phyloP scores from a whole-genome alignment of 2,797 vertebrate species.

The Phrynocephalus vlangalii region DNA sequence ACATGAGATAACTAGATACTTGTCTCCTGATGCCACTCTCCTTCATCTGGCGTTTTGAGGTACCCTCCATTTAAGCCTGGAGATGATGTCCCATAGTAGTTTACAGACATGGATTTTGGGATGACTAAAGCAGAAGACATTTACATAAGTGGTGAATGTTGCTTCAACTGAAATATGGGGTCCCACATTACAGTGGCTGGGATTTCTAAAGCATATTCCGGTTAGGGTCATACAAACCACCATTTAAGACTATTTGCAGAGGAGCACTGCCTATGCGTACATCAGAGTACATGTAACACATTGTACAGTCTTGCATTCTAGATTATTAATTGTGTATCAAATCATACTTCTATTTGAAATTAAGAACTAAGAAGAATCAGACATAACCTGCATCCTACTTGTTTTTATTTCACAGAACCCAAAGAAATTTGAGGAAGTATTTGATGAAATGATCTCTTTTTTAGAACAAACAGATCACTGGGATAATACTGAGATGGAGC shows the following conservation, averaged over 20 bases:
- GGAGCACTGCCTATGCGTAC: background rate
- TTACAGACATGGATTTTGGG: background rate
- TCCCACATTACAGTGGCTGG: background rate
- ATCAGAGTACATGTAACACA: background rate
- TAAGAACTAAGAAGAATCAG: conserved; percentile 49
- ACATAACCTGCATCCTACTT: conserved; percentile 14
- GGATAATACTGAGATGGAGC: conserved; percentile 91
- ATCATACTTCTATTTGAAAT: conserved; percentile 13
- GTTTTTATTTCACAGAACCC: conserved; percentile 83
- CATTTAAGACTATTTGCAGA: background rate
- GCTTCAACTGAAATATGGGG: background rate
- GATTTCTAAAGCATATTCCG: no score
- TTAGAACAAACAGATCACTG: conserved; percentile 92
- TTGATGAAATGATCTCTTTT: conserved; percentile 95
- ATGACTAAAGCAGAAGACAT: background rate
- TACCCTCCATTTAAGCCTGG: no score
- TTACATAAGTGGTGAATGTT: background rate
- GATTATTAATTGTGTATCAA: background rate
- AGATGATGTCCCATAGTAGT: background rate
- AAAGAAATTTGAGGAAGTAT: conserved; percentile 94
- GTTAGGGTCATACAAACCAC: background rate
- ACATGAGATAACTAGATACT: no score
- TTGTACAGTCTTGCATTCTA: background rate
- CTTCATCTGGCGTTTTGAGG: no score
- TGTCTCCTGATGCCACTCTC: no score